Evolutionary conservation across 2,797 vertebrate species (phyloP).

Genomic region (Parauchenoglanis punctatus): DNA sequence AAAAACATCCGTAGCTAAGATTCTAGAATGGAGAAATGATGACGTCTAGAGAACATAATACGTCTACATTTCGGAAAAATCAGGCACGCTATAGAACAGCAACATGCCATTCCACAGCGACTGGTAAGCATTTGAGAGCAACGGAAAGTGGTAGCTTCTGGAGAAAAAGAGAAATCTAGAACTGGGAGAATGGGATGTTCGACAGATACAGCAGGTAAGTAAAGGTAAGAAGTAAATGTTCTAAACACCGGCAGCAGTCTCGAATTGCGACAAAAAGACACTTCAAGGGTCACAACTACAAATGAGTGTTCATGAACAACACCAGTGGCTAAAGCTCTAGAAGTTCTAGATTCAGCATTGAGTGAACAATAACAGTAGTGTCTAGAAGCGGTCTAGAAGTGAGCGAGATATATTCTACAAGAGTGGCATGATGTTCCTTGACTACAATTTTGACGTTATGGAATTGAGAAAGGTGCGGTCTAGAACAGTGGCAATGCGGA

Average conservation of each 20-base stretch:
- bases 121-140: neutral
- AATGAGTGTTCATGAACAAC: neutral
- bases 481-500: neutral
- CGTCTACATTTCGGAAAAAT: too few relatives aligned
- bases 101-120: too few relatives aligned
- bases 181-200: neutral
- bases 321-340: neutral
- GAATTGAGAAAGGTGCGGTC: neutral
- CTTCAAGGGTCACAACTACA: neutral
- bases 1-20: neutral
- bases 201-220: neutral
- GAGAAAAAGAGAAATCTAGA: neutral
- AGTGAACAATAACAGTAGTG: constrained; percentile 18
- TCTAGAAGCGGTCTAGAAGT: constrained; percentile 3
- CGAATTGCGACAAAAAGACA: neutral
- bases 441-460: neutral
- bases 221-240: neutral
- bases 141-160: neutral
- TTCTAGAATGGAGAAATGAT: neutral
- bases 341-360: neutral
- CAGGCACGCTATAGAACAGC: neutral
- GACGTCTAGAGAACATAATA: neutral
- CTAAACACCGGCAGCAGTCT: neutral
- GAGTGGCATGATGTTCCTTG: constrained; percentile 8
- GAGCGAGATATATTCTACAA: constrained; percentile 3